phyloP scores from a whole-genome alignment of 2,113 vertebrate genomes.

The Thunnus thynnus region DNA sequence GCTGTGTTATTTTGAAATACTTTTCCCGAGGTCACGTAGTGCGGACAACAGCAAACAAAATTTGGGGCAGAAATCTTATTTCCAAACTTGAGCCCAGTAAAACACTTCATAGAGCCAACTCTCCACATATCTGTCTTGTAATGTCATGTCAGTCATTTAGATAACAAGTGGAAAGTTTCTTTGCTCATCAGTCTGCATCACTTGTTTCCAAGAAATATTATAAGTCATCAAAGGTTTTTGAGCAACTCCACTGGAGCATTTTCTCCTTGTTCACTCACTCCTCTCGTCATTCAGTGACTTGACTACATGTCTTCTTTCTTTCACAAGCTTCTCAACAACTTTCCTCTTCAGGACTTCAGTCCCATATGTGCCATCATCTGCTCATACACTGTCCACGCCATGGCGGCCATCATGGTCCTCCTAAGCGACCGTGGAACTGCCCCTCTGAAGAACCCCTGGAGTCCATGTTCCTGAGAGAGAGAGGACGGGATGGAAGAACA shows the following conservation, averaged over 20 bases:
- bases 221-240: not conserved
- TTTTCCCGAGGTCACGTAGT: not conserved
- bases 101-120: not conserved
- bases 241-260: not conserved
- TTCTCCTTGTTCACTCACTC: conserved; percentile 11
- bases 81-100: not conserved
- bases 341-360: conserved; percentile 91
- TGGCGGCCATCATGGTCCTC: conserved; percentile 93
- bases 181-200: not conserved
- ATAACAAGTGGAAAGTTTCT: not conserved
- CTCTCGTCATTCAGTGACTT: not conserved
- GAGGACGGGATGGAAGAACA: not conserved
- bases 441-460: conserved; percentile 92
- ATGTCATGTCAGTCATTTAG: not conserved
- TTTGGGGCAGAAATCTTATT: not conserved
- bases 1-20: not conserved
- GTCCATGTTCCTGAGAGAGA: conserved; percentile 85
- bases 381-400: conserved; percentile 98
- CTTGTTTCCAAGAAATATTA: not conserved
- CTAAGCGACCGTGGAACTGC: conserved; percentile 86
- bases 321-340: conserved; percentile 77
- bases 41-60: not conserved
- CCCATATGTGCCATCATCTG: conserved; percentile 95
- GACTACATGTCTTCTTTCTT: conserved; percentile 59
- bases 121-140: not conserved